Conservation (phyloP, 2,797 vertebrate species). For the Lagorchestes hirsutus region DNA sequence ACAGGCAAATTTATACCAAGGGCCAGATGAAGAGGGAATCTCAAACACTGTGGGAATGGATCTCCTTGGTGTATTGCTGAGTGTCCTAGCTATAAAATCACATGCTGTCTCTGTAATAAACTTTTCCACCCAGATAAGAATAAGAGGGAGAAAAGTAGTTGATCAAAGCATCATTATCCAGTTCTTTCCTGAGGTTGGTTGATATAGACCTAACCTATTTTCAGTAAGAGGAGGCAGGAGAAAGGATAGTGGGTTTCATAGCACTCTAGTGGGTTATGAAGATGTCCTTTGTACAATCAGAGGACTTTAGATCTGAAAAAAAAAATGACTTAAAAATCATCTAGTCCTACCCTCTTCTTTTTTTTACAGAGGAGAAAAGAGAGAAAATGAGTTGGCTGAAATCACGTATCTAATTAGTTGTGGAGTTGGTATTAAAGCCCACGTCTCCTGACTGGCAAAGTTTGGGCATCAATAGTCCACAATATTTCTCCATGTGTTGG, state of each 20-base stretch:
- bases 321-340: not conserved
- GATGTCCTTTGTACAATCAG: not conserved
- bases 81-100: not conserved
- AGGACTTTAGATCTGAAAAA: not conserved
- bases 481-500: not conserved
- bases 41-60: not conserved
- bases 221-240: not conserved
- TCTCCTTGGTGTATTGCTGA: not conserved
- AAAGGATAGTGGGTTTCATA: not conserved
- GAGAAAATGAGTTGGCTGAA: not conserved
- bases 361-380: not conserved
- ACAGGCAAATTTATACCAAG: not conserved
- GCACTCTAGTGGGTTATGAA: not conserved
- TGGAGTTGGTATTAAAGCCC: not conserved
- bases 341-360: not conserved
- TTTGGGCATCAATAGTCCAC: not conserved
- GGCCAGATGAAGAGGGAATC: not conserved
- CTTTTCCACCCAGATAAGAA: not conserved
- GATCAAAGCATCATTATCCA: slow-evolving; percentile 3
- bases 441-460: not conserved
- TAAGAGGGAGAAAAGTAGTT: not conserved
- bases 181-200: not conserved
- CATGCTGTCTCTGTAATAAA: not conserved
- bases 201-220: not conserved
- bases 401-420: not conserved